Conservation (phyloP, 2,113 vertebrate species). For the Actenoides lindsayi region DNA sequence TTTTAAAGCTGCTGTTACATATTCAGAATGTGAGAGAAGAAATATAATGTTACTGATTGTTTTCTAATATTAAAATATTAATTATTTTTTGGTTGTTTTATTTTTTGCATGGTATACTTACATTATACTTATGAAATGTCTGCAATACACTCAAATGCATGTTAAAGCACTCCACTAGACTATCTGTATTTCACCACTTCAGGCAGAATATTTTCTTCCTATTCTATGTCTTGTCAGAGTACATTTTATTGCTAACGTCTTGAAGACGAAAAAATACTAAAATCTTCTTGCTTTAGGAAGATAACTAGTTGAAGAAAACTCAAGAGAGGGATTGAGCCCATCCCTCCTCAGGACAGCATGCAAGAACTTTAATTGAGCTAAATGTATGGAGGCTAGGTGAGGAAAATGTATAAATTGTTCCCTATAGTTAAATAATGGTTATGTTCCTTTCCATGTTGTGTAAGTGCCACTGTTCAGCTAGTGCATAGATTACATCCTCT, state of each 20-base stretch:
- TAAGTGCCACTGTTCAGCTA: neutral
- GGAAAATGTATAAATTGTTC: neutral
- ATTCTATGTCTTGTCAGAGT: neutral
- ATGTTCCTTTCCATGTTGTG: neutral
- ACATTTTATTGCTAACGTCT: neutral
- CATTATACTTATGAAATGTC: neutral
- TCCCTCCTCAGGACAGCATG: neutral
- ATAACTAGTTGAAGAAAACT: neutral
- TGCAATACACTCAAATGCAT: neutral
- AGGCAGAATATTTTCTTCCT: neutral
- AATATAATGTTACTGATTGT: accelerated
- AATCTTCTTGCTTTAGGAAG: neutral
- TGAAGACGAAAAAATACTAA: neutral
- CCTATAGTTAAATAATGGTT: neutral
- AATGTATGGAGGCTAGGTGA: neutral
- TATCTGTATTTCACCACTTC: neutral
- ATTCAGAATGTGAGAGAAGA: neutral
- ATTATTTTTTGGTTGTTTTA: neutral
- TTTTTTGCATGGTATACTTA: neutral
- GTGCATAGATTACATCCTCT: neutral
- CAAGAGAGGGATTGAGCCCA: neutral
- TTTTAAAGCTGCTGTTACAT: neutral
- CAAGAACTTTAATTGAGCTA: neutral
- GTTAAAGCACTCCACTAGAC: neutral
- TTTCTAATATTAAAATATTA: neutral